These are phyloP conservation scores for Drosophila nigrodunni DNA, from an alignment of 1,140 invertebrate genomes.

Conservation along the genomic window DNA sequence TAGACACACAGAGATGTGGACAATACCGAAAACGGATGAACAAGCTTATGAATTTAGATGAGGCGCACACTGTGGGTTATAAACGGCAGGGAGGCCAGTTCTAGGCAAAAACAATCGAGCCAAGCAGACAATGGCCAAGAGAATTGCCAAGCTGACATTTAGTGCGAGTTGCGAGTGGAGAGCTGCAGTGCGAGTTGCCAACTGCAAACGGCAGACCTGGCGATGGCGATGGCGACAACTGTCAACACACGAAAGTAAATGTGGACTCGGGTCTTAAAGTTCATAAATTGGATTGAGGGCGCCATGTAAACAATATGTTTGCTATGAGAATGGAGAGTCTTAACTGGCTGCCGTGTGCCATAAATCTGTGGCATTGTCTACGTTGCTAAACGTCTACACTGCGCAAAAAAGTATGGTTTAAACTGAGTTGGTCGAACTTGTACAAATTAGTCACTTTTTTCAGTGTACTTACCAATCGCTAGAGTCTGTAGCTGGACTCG, in stretches of 20 bases:
- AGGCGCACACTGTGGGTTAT: slow-evolving; percentile 10
- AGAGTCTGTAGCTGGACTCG: slow-evolving; percentile 36
- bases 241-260: slow-evolving; percentile 80
- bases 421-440: too few relatives aligned
- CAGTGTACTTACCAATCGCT: slow-evolving; percentile 66
- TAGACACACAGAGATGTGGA: slow-evolving; percentile 31
- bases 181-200: slow-evolving; percentile 26
- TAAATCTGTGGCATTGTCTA: slow-evolving; percentile 62
- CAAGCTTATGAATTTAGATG: slow-evolving; percentile 44
- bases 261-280: slow-evolving; percentile 62
- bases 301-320: slow-evolving; percentile 71
- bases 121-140: slow-evolving; percentile 64
- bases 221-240: slow-evolving; percentile 69
- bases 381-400: background rate
- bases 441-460: too few relatives aligned
- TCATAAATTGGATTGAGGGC: slow-evolving; percentile 72
- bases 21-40: slow-evolving; percentile 54
- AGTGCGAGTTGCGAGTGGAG: slow-evolving; percentile 36
- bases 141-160: slow-evolving; percentile 65
- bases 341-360: slow-evolving; percentile 71
- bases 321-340: slow-evolving; percentile 37
- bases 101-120: slow-evolving; percentile 19
- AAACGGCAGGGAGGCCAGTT: slow-evolving; percentile 41
- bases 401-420: too few relatives aligned
- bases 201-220: slow-evolving; percentile 2